These are phyloP conservation scores for Meganola albula DNA, from an alignment of 2,888 invertebrate genomes.

Conservation along the genomic window DNA sequence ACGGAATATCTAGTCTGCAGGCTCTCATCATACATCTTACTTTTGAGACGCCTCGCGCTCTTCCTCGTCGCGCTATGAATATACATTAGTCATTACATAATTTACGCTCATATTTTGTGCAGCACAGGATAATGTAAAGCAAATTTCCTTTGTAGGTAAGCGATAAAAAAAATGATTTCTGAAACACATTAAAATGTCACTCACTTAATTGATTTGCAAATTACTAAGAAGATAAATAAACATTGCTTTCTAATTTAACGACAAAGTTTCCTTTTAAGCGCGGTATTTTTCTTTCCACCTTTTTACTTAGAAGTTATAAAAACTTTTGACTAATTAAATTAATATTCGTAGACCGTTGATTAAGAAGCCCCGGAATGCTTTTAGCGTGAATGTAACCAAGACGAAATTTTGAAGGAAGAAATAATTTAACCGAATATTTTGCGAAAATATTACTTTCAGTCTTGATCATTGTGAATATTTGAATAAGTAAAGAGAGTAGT, in stretches of 20 bases:
- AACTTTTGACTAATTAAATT: slow-evolving; percentile 68
- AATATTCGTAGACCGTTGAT: slow-evolving; percentile 67
- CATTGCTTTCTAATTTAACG: slow-evolving; percentile 37
- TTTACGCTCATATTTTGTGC: slow-evolving; percentile 35
- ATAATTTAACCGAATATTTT: slow-evolving; percentile 50
- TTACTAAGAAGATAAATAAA: slow-evolving; percentile 30
- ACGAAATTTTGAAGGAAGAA: slow-evolving; percentile 41
- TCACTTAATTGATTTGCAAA: slow-evolving; percentile 43
- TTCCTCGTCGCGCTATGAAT: slow-evolving; percentile 33
- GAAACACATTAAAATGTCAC: slow-evolving; percentile 10
- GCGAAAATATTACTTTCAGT: slow-evolving; percentile 48
- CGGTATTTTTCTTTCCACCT: slow-evolving; percentile 45
- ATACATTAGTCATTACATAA: slow-evolving; percentile 43
- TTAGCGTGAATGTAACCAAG: slow-evolving; percentile 54
- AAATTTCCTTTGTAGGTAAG: slow-evolving; percentile 18
- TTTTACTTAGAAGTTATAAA: slow-evolving; percentile 59
- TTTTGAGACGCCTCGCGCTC: slow-evolving; percentile 20
- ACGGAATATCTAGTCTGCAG: slow-evolving; percentile 21
- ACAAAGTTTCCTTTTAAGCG: slow-evolving; percentile 36
- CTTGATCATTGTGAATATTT: slow-evolving; percentile 51
- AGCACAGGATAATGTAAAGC: slow-evolving; percentile 26
- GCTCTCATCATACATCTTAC: slow-evolving; percentile 33
- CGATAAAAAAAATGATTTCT: slow-evolving; percentile 5
- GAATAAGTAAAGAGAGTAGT: slow-evolving; percentile 46
- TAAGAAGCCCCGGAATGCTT: slow-evolving; percentile 65